Conservation (phyloP, 2,888 invertebrate species). For the Lathronympha strigana region DNA sequence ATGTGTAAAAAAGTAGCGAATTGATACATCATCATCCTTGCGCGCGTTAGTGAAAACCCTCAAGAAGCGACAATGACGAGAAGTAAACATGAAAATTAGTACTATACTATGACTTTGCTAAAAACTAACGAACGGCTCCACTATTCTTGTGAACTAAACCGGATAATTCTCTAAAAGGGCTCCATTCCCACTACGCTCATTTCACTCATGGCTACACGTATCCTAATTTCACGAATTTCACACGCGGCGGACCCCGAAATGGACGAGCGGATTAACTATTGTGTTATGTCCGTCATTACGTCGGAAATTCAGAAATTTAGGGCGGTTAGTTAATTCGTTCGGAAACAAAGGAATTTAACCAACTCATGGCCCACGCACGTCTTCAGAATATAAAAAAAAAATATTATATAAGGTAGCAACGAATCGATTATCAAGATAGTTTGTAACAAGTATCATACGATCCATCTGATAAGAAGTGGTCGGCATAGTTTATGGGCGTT, state of each 20-base stretch:
- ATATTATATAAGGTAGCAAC: not conserved
- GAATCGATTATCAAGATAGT: not conserved
- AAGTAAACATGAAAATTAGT: too few species aligned
- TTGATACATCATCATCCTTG: too few species aligned
- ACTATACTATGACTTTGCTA: conserved; percentile 45
- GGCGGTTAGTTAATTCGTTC: conserved; percentile 14
- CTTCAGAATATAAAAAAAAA: not conserved
- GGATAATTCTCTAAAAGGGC: conserved; percentile 54
- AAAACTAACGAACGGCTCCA: conserved; percentile 12
- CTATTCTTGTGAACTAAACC: conserved; percentile 49
- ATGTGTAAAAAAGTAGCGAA: too few species aligned
- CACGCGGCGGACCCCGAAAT: conserved; percentile 26
- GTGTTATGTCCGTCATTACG: conserved; percentile 23
- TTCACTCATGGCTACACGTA: conserved; percentile 50
- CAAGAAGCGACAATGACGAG: too few species aligned
- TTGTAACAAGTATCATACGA: too few species aligned
- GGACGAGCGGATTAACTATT: conserved; percentile 26
- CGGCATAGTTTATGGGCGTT: too few species aligned
- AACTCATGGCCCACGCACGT: not conserved
- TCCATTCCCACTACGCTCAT: conserved; percentile 50
- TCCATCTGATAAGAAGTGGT: too few species aligned
- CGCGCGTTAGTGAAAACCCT: too few species aligned
- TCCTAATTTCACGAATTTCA: conserved; percentile 60
- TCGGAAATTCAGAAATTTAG: conserved; percentile 10
- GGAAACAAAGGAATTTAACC: conserved; percentile 15